Evolutionary conservation across 2,113 vertebrate species (phyloP).

Genomic region (Hiodon alosoides): DNA sequence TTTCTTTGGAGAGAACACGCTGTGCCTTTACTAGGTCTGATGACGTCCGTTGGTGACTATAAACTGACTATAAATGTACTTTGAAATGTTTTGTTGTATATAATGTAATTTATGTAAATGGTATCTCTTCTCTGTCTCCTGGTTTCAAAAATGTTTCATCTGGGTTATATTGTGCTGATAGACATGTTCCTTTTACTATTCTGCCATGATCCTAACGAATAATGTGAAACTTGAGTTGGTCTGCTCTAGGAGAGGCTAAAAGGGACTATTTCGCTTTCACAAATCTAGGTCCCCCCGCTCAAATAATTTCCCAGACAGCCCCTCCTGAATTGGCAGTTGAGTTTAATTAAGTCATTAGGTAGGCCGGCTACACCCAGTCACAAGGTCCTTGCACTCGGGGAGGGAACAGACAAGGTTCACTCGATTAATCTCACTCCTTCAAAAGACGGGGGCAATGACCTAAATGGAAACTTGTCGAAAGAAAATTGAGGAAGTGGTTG

Average conservation of each 20-base stretch:
- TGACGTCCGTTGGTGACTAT: background rate
- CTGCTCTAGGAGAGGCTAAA: no score
- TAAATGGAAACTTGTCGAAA: background rate
- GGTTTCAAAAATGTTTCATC: no score
- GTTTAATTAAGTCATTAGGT: slow-evolving; percentile 50
- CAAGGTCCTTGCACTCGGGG: slow-evolving; percentile 43
- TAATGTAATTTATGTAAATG: background rate
- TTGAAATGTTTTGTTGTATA: background rate
- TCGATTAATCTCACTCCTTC: slow-evolving; percentile 42
- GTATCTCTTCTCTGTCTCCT: no score
- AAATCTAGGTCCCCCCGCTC: background rate
- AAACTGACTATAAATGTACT: background rate
- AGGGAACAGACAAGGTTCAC: slow-evolving; percentile 46
- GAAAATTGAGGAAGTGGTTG: background rate
- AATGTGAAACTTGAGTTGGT: no score
- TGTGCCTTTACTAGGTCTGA: background rate
- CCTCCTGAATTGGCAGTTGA: slow-evolving; percentile 34
- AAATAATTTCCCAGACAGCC: background rate
- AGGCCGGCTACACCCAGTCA: slow-evolving; percentile 48
- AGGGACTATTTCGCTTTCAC: no score
- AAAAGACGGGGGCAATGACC: background rate
- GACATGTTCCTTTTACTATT: no score
- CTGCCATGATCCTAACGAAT: no score
- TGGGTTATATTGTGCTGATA: no score
- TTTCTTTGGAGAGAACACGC: background rate